Evolutionary conservation across 2,888 invertebrate species (phyloP), one percentile per base, ranked within the genome.

Genomic region (Eupithecia dodoneata): DNA sequence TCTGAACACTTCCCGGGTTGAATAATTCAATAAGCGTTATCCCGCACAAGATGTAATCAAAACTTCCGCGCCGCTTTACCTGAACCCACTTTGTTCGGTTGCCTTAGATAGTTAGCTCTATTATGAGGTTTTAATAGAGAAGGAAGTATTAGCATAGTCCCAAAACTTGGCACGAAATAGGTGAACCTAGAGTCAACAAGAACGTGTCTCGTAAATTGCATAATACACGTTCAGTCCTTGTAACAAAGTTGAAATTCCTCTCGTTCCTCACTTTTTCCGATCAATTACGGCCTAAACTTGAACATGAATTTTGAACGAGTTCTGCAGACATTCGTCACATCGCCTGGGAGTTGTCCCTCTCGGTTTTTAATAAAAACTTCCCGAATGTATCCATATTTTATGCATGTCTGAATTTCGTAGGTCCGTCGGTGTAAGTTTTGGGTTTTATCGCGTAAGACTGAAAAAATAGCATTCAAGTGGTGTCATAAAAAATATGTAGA

Each of bases 11-110:
- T 84, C 82, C 81, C 80, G 79, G 83, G 81, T 81, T 91, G 87
- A 90, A 91, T 92, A 90, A 92, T 92, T 91, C 89, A 90, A 90
- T 91, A 86, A 88, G 84, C 82, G 83, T 80, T 81, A 87, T 85
- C 86, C 82, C 85, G 85, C 85, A 87, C 87, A 87, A 80, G 89
- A 92, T 90, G 87, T 89, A 90, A 91, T 91, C 88, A 88, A 86
- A 90, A 89, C 87, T 90, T 87, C 72, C 52, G 80, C 84, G 86
- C 84, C 85, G 85, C 84, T 87, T 87, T 86, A 87, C 83, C 85
- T 82, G 65, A 65, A 74, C 15, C 65, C 65, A 66, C 71, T 76
- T 73, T 73, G 81, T 83, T 59, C 18, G 52, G 63, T 63, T 67
- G 55, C 66, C 63, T 74, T n/a, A 47, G 75, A 73, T 55, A 55